A percentile compares a stretch with the other conserved stretches of the same genome.
phyloP scores from a whole-genome alignment of 2,888 invertebrate species.

The Gari tellinella region DNA sequence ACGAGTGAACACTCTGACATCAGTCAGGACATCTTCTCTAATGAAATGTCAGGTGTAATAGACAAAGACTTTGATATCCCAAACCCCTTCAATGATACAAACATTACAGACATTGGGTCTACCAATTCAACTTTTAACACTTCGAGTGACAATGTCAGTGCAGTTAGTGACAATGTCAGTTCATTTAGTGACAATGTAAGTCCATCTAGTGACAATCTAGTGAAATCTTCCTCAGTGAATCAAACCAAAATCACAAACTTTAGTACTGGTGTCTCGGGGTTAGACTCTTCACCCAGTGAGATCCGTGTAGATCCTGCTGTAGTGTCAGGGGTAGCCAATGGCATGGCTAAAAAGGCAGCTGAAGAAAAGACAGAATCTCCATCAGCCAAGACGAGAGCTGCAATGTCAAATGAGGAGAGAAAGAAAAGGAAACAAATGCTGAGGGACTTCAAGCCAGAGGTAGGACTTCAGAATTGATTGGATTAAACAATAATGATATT shows the following conservation, averaged over 20 bases:
- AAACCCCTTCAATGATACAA: slow-evolving; percentile 33
- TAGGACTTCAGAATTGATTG: too few species aligned
- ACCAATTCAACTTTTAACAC: not conserved
- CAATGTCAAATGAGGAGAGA: slow-evolving; percentile 1
- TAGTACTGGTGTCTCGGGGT: too few species aligned
- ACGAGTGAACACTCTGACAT: not conserved
- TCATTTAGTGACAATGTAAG: too few species aligned
- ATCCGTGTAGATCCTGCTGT: slow-evolving; percentile 3
- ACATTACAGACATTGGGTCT: not conserved
- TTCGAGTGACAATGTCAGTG: not conserved
- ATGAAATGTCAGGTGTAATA: slow-evolving; percentile 7
- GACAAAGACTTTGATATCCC: slow-evolving; percentile 45
- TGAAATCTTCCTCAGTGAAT: too few species aligned
- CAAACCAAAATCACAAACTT: too few species aligned
- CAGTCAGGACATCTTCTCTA: slow-evolving; percentile 2
- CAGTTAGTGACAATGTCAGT: too few species aligned
- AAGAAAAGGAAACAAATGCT: slow-evolving; percentile 30
- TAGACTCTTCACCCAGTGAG: not conserved
- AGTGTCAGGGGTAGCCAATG: not conserved
- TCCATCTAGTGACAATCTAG: too few species aligned
- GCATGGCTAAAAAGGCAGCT: not conserved
- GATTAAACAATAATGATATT: too few species aligned
- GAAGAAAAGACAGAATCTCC: not conserved
- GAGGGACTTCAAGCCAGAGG: slow-evolving; percentile 48
- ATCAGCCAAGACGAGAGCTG: slow-evolving; percentile 4